Percentiles rank a stretch among this genome's conserved stretches.
Conservation (phyloP, 2,113 vertebrate genomes). For the Caranx melampygus region DNA sequence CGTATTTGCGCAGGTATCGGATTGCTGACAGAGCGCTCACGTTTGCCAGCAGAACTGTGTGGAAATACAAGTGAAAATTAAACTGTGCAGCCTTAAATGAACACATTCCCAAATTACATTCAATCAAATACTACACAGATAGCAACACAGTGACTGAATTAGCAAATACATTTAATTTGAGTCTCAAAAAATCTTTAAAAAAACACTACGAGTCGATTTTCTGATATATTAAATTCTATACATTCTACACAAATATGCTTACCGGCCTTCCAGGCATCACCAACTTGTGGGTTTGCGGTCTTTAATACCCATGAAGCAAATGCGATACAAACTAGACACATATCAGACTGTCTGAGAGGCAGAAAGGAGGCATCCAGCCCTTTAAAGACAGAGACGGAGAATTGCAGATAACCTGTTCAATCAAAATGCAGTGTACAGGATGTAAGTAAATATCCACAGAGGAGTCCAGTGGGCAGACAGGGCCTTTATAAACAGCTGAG, state of each 20-base stretch:
- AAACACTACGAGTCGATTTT: not conserved
- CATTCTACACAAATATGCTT: slow-evolving; percentile 31
- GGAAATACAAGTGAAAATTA: slow-evolving; percentile 36
- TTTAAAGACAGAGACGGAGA: slow-evolving; percentile 45
- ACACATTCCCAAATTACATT: not conserved
- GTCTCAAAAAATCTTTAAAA: not conserved
- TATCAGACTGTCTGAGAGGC: slow-evolving; percentile 85
- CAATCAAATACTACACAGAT: not conserved
- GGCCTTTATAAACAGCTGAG: slow-evolving; percentile 42
- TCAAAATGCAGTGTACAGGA: slow-evolving; percentile 4
- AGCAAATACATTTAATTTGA: not conserved
- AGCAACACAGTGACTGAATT: not conserved
- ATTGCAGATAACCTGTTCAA: not conserved
- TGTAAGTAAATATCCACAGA: not conserved
- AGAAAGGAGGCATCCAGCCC: slow-evolving; percentile 77
- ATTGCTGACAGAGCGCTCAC: slow-evolving; percentile 94
- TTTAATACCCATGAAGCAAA: slow-evolving; percentile 96
- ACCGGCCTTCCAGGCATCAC: slow-evolving; percentile 97
- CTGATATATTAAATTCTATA: not conserved
- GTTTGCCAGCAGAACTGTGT: slow-evolving; percentile 92
- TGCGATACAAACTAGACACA: slow-evolving; percentile 95
- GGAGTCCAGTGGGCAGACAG: not conserved
- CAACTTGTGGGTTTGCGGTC: slow-evolving; percentile 89
- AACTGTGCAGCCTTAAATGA: not conserved
- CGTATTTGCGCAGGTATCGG: slow-evolving; percentile 88